phyloP scores from a whole-genome alignment of 2,888 invertebrate genomes.

The Ditula angustiorana region DNA sequence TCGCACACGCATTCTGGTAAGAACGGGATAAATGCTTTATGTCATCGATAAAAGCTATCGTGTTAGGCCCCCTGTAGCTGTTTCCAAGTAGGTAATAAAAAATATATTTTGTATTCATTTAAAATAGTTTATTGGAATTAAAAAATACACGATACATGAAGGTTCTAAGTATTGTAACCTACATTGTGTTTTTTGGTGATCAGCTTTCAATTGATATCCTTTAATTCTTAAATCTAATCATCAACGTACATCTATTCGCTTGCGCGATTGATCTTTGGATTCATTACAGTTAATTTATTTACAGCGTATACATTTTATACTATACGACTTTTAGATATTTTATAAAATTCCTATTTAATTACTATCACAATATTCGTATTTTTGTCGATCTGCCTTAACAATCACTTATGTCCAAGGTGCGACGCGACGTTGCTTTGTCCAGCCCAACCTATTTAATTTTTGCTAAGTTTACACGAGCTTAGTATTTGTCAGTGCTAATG shows the following conservation, averaged over 20 bases:
- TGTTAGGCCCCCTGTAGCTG: no score
- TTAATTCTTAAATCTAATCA: slow-evolving; percentile 15
- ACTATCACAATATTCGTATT: slow-evolving; percentile 34
- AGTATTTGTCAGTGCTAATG: no score
- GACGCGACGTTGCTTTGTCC: neutral
- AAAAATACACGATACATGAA: slow-evolving; percentile 16
- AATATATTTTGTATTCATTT: neutral
- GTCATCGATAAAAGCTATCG: no score
- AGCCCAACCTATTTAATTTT: no score
- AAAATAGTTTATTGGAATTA: slow-evolving; percentile 31
- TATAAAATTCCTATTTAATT: slow-evolving; percentile 33
- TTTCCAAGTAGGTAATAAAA: neutral
- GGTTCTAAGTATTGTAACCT: slow-evolving; percentile 15
- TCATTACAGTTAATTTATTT: slow-evolving; percentile 18
- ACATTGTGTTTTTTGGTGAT: slow-evolving; percentile 18
- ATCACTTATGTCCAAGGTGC: slow-evolving; percentile 19
- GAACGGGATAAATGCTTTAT: no score
- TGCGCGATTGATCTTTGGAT: slow-evolving; percentile 21
- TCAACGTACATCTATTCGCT: slow-evolving; percentile 4
- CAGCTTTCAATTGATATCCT: slow-evolving; percentile 14
- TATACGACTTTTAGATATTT: slow-evolving; percentile 34
- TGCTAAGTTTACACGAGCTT: no score
- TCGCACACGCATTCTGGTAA: no score
- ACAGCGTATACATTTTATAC: slow-evolving; percentile 15
- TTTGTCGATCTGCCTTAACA: slow-evolving; percentile 9